phyloP scores from a whole-genome alignment of 2,797 vertebrate species.

The Astyanax mexicanus region DNA sequence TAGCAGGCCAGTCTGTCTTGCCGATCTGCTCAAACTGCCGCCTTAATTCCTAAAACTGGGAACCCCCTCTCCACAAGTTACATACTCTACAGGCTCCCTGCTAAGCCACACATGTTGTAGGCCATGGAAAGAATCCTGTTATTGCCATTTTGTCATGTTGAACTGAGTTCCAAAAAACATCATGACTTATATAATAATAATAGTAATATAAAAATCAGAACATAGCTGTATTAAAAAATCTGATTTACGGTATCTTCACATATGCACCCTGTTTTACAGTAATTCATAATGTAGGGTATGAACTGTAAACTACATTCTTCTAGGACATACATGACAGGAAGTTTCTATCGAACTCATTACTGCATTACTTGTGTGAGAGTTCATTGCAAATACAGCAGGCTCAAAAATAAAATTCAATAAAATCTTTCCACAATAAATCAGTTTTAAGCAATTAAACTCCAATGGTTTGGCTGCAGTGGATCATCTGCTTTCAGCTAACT shows the following conservation, averaged over 20 bases:
- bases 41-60: constrained; percentile 40
- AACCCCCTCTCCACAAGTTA: constrained; percentile 41
- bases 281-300: neutral
- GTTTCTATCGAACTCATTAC: constrained; percentile 11
- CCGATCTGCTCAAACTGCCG: constrained; percentile 27
- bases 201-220: too few relatives aligned
- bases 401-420: constrained; percentile 44
- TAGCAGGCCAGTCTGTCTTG: constrained; percentile 70
- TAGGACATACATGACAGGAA: neutral
- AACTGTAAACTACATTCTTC: neutral
- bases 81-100: constrained; percentile 27
- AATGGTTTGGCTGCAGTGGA: constrained; percentile 45
- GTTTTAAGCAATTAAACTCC: constrained; percentile 59
- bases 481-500: constrained; percentile 17
- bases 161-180: constrained; percentile 13
- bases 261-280: neutral
- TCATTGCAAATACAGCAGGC: constrained; percentile 14
- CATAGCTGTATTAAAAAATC: too few relatives aligned
- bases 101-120: constrained; percentile 32
- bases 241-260: constrained; percentile 8
- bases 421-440: constrained; percentile 60
- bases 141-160: constrained; percentile 25
- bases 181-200: too few relatives aligned
- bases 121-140: constrained; percentile 10
- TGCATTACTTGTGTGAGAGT: neutral